These are phyloP conservation scores for Wiebesia pumilae DNA, from an alignment of 1,140 invertebrate species.

Conservation along the genomic window DNA sequence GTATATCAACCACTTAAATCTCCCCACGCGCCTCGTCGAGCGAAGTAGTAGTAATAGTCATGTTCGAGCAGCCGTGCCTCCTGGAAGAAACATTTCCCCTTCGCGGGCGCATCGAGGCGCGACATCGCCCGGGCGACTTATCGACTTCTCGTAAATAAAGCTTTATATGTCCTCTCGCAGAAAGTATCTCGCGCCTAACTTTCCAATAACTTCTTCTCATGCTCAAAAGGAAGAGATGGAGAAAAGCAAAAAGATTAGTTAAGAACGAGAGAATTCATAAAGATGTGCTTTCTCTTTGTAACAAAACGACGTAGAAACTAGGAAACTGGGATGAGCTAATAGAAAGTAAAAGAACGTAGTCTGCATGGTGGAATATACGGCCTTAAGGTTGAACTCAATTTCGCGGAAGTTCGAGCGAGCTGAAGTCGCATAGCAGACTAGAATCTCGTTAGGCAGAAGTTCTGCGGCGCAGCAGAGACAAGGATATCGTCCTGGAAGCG, in stretches of 20 bases:
- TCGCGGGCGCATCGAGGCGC: not conserved
- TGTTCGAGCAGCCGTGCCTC: not conserved
- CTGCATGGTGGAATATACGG: not conserved
- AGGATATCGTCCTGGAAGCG: not conserved
- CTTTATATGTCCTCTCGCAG: not conserved
- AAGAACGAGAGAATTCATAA: not conserved
- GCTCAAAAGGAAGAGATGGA: not conserved
- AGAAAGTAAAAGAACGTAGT: not conserved
- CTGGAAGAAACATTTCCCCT: not conserved
- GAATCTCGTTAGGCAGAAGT: not conserved
- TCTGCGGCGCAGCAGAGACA: not conserved
- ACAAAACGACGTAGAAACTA: not conserved
- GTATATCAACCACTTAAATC: not conserved
- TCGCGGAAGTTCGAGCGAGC: not conserved
- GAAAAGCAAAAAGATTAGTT: not conserved
- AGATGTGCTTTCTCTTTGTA: not conserved
- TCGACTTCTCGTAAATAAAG: slow-evolving; percentile 25
- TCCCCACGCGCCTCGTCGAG: not conserved
- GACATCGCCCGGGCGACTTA: not conserved
- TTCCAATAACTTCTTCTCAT: slow-evolving; percentile 9
- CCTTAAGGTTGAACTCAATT: not conserved
- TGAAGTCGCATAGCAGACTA: not conserved
- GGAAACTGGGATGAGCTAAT: not conserved
- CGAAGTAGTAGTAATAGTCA: not conserved
- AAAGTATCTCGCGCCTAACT: slow-evolving; percentile 11